Conservation (phyloP, 2,797 vertebrate species). For the Argentina silus region DNA sequence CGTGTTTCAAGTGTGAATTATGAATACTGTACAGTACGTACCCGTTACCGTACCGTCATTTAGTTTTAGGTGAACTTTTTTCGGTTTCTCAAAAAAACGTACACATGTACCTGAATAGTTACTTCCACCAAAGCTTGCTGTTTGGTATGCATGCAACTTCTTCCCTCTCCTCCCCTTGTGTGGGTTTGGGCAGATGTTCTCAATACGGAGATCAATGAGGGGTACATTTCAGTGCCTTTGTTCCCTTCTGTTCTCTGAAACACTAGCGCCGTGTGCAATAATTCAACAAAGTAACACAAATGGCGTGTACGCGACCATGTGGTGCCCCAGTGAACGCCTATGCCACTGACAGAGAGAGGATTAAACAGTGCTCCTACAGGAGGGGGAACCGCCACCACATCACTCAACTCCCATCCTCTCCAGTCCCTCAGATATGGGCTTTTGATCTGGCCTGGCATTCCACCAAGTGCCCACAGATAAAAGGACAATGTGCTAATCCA, state of each 20-base stretch:
- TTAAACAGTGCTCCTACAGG: slow-evolving; percentile 8
- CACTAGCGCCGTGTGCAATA: slow-evolving; percentile 38
- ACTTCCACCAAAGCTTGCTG: not conserved
- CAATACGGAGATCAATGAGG: slow-evolving; percentile 66
- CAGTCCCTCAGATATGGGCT: slow-evolving; percentile 4
- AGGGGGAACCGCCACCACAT: slow-evolving; percentile 13
- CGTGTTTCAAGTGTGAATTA: no score
- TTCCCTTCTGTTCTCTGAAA: slow-evolving; percentile 64
- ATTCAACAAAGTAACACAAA: slow-evolving; percentile 63
- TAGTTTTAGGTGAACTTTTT: not conserved
- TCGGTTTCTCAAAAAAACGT: not conserved
- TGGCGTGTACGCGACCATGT: slow-evolving; percentile 43
- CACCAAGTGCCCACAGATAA: slow-evolving; percentile 41
- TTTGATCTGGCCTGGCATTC: slow-evolving; percentile 37
- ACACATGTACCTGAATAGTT: not conserved
- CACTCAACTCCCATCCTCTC: slow-evolving; percentile 19
- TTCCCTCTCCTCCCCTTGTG: slow-evolving; percentile 23
- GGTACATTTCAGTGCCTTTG: slow-evolving; percentile 60
- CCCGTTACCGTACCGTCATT: no score
- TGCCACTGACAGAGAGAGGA: slow-evolving; percentile 3
- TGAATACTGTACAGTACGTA: no score
- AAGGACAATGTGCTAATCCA: slow-evolving; percentile 40
- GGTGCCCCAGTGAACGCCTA: slow-evolving; percentile 26
- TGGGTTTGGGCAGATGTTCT: slow-evolving; percentile 68
- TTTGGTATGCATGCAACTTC: slow-evolving; percentile 42